A percentile compares a stretch with the other conserved stretches of the same genome.
phyloP scores from a whole-genome alignment of 2,113 vertebrate species.

The Petrocephalus microphthalmus region DNA sequence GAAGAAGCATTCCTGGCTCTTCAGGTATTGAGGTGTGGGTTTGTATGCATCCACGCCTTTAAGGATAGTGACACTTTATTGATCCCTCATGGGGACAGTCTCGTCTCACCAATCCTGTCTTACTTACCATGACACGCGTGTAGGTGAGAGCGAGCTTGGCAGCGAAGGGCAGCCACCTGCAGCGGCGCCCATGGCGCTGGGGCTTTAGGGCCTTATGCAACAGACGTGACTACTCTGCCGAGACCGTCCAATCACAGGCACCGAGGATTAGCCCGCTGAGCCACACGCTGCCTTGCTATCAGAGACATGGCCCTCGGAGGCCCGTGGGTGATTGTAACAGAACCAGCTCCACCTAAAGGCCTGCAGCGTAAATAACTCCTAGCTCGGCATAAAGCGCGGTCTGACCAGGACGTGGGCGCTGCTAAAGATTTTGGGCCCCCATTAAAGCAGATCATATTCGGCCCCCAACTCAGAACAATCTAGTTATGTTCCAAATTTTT shows the following conservation, averaged over 20 bases:
- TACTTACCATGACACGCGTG: not conserved
- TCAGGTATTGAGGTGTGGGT: not conserved
- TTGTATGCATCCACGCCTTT: not conserved
- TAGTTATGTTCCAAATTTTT: not conserved
- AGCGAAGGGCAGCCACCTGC: not conserved
- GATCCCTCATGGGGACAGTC: not conserved
- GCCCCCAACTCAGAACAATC: not conserved
- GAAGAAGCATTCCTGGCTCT: not conserved
- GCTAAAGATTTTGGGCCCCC: not conserved
- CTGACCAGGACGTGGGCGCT: not conserved
- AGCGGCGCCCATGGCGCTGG: not conserved
- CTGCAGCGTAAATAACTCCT: not conserved
- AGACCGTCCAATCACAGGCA: not conserved
- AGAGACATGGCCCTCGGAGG: not conserved
- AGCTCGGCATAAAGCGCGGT: not conserved
- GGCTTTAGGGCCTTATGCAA: not conserved
- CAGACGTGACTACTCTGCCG: not conserved
- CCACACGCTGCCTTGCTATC: not conserved
- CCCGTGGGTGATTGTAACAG: not conserved
- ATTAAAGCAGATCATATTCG: not conserved
- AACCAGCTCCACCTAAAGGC: not conserved
- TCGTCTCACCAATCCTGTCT: not conserved
- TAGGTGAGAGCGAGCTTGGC: not conserved
- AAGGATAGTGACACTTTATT: not conserved
- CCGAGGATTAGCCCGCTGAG: not conserved